Evolutionary conservation across 1,140 invertebrate genomes (phyloP), one percentile per base, ranked within the genome.

Genomic region (Leptopilina clavipes): DNA sequence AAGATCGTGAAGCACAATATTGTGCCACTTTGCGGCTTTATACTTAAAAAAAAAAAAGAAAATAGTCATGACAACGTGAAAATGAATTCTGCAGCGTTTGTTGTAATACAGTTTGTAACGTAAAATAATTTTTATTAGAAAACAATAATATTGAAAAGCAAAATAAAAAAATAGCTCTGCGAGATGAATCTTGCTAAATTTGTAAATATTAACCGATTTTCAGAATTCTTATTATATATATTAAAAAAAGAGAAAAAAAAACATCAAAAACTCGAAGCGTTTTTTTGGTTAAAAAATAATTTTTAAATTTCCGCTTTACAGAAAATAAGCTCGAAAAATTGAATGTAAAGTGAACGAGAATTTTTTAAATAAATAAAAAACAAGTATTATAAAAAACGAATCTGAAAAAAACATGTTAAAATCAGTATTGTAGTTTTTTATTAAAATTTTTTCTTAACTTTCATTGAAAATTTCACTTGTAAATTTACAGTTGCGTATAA

Each of bases 31-130:
- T 45, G 83, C 82, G 84, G 79, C 76, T 79, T 73, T 70, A 81
- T 83, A 86, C 82, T 85, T 84, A 86, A 82, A 73, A 37, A 85
- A 82, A 73, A 37, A 70, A 59, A 40, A 40, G 8, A 40, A 40
- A 40, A 31, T 18, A 54, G 71, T 7, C 10, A 25, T 25, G 71
- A 11, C 19, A 72, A 81, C 70, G 70, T 59, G 25, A 45, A 76
- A 82, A 74, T 43, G n/a, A 48, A 73, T 65, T 59, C 18, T 19
- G 19, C 12, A 12, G 8, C 19, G 10, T 25, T 25, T 59, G 44
- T 45, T n/a, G 10, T n/a, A 45, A 40, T n/a, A 52, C 48, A 52
- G 11, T 65, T 37, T 65, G 8, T 25, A 31, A 31, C 59, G 59
- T 31, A 37, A 65, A n/a, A 8, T 31, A 37, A 65, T 31, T 65